Evolutionary conservation across 2,888 invertebrate species (phyloP), one percentile per base, ranked within the genome.

Genomic region (Ophion ventricosus): DNA sequence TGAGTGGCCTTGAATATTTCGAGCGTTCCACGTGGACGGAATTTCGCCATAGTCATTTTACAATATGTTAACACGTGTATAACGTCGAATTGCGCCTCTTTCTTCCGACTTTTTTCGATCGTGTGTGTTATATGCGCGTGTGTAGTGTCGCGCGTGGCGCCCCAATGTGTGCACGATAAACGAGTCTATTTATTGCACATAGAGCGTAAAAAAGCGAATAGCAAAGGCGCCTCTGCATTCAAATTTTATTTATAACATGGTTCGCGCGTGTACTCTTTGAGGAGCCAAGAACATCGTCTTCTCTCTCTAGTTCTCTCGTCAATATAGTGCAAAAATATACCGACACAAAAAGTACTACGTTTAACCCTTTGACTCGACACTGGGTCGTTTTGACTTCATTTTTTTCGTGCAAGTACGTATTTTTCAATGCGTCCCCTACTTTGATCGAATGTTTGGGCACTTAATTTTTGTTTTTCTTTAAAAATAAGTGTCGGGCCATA

Each of bases 21-120:
- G 64, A 10, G 11, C 17, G 35, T 43, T 49, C 76, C 77, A 84
- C 83, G 83, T 80, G 80, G 61, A 80, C 77, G 72, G 77, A 77
- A 67, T 77, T 69, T 67, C 72, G 80, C 77, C 83, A 77, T 69
- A 43, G 23, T 29, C 40, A 29, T 56, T 26, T 40, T 20, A 49
- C 20, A 43, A 2, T 25, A 43, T 35, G 20, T 14, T 43, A 49
- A 59, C 14, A 57, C 20, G 49, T 25, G 69, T 56, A n/a, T 23
- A 63, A 57, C 73, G 20, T 2, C 26, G 43, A 29, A 69, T 29
- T 63, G 63, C 70, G 67, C 56, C 61, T 26, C 23, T 61, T 43
- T 59, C n/a, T 57, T 35, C 63, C 23, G 35, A 57, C 61, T 49
- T 40, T 35, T 67, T 54, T 82, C 20, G 17, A 49, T 35, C 35